Evolutionary conservation across 1,140 invertebrate species (phyloP).

Genomic region (Melitaea cinxia): DNA sequence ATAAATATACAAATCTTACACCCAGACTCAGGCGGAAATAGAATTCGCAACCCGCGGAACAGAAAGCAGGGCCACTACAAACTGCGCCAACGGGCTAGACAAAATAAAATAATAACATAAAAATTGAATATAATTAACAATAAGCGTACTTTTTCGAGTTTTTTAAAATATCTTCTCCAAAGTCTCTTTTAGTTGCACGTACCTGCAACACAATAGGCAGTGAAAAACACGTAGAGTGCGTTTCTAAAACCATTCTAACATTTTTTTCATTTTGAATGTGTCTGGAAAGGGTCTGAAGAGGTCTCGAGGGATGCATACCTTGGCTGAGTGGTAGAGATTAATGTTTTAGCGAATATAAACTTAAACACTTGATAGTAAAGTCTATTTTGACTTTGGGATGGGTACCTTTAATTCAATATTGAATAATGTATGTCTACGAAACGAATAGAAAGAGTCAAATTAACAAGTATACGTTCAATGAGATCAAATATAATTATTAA

Average conservation of each 20-base stretch:
- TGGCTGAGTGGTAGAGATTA: slow-evolving; percentile 9
- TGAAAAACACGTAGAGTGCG: slow-evolving; percentile 19
- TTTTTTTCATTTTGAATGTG: slow-evolving; percentile 35
- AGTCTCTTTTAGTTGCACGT: too few relatives aligned
- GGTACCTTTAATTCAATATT: slow-evolving; percentile 19
- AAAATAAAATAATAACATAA: too few relatives aligned
- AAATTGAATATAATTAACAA: too few relatives aligned
- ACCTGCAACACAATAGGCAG: slow-evolving; percentile 24
- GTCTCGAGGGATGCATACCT: slow-evolving; percentile 25
- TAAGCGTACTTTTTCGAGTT: too few relatives aligned
- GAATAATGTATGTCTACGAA: slow-evolving; percentile 13
- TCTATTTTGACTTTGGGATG: neutral
- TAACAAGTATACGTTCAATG: too few relatives aligned
- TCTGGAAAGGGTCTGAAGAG: slow-evolving; percentile 34
- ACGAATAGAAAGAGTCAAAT: neutral
- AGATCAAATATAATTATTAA: too few relatives aligned
- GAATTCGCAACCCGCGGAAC: too few relatives aligned
- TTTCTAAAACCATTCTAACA: slow-evolving; percentile 28
- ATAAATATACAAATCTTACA: too few relatives aligned
- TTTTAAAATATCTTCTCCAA: too few relatives aligned
- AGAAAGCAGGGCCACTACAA: too few relatives aligned
- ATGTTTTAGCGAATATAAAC: slow-evolving; percentile 8
- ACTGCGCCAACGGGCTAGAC: too few relatives aligned
- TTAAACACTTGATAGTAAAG: neutral
- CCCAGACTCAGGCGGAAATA: too few relatives aligned